Evolutionary conservation across 2,797 vertebrate species (phyloP).

Genomic region (Acrossocheilus wenchowensis): DNA sequence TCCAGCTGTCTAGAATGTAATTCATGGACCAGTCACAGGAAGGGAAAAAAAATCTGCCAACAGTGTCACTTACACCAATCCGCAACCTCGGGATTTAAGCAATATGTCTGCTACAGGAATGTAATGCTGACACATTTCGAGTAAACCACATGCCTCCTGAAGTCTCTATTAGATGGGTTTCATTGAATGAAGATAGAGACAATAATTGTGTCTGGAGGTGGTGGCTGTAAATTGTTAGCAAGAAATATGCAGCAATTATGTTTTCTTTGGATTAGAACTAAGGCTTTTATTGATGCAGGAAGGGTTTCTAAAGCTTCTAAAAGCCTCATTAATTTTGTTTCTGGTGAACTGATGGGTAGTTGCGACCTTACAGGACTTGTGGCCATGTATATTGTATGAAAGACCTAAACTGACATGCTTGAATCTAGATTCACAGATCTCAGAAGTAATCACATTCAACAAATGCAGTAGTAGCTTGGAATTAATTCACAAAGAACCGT

Average conservation of each 20-base stretch:
- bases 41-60: slow-evolving; percentile 54
- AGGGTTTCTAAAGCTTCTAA: background rate
- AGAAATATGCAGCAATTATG: background rate
- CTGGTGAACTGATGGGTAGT: background rate
- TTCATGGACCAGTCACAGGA: slow-evolving; percentile 58
- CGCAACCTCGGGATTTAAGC: slow-evolving; percentile 58
- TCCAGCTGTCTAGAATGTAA: slow-evolving; percentile 61
- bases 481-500: background rate
- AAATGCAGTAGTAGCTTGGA: background rate
- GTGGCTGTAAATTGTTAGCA: background rate
- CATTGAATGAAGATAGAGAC: slow-evolving; percentile 16
- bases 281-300: background rate
- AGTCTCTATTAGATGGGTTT: slow-evolving; percentile 40
- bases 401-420: background rate
- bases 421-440: slow-evolving; percentile 13
- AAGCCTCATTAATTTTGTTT: background rate
- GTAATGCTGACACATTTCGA: slow-evolving; percentile 61
- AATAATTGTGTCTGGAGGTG: slow-evolving; percentile 19
- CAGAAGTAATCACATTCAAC: background rate
- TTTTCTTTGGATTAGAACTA: slow-evolving; percentile 1
- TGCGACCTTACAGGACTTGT: background rate
- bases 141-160: slow-evolving; percentile 54
- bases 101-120: slow-evolving; percentile 56
- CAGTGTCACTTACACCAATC: slow-evolving; percentile 60
- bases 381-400: background rate